Evolutionary conservation across 2,888 invertebrate species (phyloP), one percentile per base, ranked within the genome.

Genomic region (Scrobipalpa costella): DNA sequence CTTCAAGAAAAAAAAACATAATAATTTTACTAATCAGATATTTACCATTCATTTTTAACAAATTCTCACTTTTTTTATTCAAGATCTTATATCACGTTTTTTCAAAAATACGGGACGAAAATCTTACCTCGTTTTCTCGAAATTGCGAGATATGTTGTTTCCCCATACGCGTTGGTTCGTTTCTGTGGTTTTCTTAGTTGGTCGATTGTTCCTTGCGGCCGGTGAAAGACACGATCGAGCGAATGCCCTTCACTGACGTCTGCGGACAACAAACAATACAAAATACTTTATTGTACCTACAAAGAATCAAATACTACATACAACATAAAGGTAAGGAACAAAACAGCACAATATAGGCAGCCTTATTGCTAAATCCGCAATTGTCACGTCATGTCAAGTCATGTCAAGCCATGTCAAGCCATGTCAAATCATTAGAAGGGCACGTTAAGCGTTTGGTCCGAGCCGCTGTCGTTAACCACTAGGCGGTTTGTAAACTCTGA

Each of bases 171-270:
- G n/a, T n/a, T n/a, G 40, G 3, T 38, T 3, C 5, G 5, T 2
- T 38, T 7, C 2, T 38, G 9, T 40, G 11, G 11, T 40, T 40
- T 40, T 27, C 60, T 73, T 71, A 79, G 64, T 80, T 80, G 0
- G 73, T 66, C 0, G 93, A 81, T 9, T 94, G 92, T 70, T 95
- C 95, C 80, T 95, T 95, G 63, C 95, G 90, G 33, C 93, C 94
- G 13, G 95, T 94, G 86, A 96, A 96, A 40, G 96, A 95, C 33
- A 96, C 96, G 75, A 96, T 96, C 58, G 96, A 96, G 65, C 96
- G 94, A 71, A 96, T 96, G 3, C 96, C 96, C 88, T 96, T 96
- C 63, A 96, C 96, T 57, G 96, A 96, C 60, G 96, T 96, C 96
- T 96, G 93, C 70, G 94, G 94, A 74, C 27, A 33, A 33, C n/a